These are phyloP conservation scores for Nephrotoma guestfalica DNA, from an alignment of 2,888 invertebrate species.

Conservation along the genomic window DNA sequence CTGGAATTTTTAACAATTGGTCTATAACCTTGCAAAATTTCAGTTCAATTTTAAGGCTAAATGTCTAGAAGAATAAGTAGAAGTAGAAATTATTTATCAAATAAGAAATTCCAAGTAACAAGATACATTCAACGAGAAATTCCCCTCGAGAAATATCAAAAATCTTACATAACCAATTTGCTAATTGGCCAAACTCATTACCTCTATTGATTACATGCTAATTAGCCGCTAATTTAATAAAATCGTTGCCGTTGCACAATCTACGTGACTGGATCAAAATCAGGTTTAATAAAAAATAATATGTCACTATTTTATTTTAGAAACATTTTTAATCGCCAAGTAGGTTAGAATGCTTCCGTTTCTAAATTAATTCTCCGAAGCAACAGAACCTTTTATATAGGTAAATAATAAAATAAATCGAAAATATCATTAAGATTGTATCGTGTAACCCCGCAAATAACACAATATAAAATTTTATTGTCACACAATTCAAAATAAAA, in stretches of 20 bases:
- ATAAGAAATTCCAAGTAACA: neutral
- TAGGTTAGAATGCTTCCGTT: neutral
- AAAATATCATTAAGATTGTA: neutral
- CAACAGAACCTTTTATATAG: neutral
- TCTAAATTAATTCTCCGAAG: neutral
- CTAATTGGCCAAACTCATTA: neutral
- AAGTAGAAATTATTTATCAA: neutral
- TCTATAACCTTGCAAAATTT: neutral
- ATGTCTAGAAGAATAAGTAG: neutral
- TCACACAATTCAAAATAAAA: neutral
- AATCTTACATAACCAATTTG: neutral
- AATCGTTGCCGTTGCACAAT: neutral
- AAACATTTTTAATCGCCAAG: neutral
- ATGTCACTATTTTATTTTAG: neutral
- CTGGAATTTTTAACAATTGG: neutral
- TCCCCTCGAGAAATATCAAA: neutral
- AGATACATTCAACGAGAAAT: neutral
- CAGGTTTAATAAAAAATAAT: neutral
- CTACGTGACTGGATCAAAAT: neutral
- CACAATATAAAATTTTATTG: neutral
- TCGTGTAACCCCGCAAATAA: neutral
- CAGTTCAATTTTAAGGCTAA: neutral
- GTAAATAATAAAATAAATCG: neutral
- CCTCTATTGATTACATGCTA: neutral
- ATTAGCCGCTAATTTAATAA: neutral